Conservation (phyloP, 1,140 invertebrate genomes). For the Ganaspis sp. region DNA sequence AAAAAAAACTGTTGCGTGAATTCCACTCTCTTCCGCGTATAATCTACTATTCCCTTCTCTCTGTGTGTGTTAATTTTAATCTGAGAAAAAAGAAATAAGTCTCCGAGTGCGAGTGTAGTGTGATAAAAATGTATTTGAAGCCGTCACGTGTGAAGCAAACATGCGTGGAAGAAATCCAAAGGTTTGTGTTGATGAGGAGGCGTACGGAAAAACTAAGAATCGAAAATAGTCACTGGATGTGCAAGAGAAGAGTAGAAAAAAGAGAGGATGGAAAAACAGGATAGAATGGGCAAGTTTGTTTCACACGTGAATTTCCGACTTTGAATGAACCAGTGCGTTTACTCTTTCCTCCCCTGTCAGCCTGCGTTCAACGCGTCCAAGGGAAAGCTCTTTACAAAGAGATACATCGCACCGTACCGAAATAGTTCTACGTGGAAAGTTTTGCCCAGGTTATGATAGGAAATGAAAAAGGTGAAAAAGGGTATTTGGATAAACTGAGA, state of each 20-base stretch:
- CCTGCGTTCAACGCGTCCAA: constrained; percentile 38
- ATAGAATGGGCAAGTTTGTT: constrained; percentile 48
- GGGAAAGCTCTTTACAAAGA: constrained; percentile 48
- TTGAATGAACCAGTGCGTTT: constrained; percentile 40
- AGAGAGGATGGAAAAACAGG: not conserved
- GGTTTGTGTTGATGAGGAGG: constrained; percentile 48
- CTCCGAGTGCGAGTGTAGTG: not conserved
- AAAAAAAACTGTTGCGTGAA: too few species aligned
- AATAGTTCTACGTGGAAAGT: constrained; percentile 54
- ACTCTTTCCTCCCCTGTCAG: constrained; percentile 15
- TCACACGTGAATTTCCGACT: constrained; percentile 57
- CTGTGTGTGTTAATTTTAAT: too few species aligned
- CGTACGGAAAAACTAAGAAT: constrained; percentile 32
- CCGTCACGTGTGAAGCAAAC: constrained; percentile 50
- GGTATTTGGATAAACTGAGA: constrained; percentile 18
- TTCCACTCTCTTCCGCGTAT: too few species aligned
- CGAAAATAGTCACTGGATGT: constrained; percentile 17
- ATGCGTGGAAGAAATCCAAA: constrained; percentile 45
- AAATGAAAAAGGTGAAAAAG: constrained; percentile 47
- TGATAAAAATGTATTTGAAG: constrained; percentile 26
- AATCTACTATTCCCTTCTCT: too few species aligned
- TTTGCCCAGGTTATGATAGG: constrained; percentile 54
- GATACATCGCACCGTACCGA: constrained; percentile 54
- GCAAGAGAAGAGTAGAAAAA: not conserved
- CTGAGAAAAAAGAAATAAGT: not conserved